Evolutionary conservation across 2,888 invertebrate species (phyloP), one percentile per base, ranked within the genome.

Genomic region (Sericinus montela): DNA sequence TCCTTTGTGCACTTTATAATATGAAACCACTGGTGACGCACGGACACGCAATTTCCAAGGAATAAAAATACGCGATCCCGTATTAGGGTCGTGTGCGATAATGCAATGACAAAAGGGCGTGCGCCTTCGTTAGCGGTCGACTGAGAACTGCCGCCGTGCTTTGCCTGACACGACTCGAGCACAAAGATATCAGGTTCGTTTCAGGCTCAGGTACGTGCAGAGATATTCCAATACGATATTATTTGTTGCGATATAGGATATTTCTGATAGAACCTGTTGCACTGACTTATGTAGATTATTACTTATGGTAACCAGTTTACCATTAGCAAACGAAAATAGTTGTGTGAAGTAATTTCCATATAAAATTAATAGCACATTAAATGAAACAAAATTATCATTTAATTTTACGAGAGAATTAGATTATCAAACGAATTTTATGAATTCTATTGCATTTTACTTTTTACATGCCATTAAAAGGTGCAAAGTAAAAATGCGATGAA

Each of bases 11-110:
- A 60, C 54, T 50, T 40, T 46, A 45, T 40, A 43, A 46, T 45
- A 39, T 51, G 45, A 58, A 53, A 62, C 65, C 65, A 63, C 59
- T 57, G 59, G 54, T 52, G 19, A 58, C 54, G 53, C 52, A 48
- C 57, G n/a, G 65, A 70, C 75, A 78, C 76, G 69, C 73, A 67
- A 71, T 80, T 76, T 75, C 72, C 76, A 73, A 62, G 64, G 76
- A 48, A 72, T 79, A 80, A 80, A 81, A 80, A 81, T 83, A 79
- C 62, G 51, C 60, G 60, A 58, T 63, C 59, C 57, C 53, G 55
- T 79, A 67, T 71, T 72, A 73, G 75, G 75, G 77, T 75, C 72
- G 69, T 70, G 67, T 59, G 61, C 61, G 59, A n/a, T 7, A 8
- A 57, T 58, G 57, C 55, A 54, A 56, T 69, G 72, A 67, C 69